Evolutionary conservation across 2,797 vertebrate genomes (phyloP).

Genomic region (Denticeps clupeoides): DNA sequence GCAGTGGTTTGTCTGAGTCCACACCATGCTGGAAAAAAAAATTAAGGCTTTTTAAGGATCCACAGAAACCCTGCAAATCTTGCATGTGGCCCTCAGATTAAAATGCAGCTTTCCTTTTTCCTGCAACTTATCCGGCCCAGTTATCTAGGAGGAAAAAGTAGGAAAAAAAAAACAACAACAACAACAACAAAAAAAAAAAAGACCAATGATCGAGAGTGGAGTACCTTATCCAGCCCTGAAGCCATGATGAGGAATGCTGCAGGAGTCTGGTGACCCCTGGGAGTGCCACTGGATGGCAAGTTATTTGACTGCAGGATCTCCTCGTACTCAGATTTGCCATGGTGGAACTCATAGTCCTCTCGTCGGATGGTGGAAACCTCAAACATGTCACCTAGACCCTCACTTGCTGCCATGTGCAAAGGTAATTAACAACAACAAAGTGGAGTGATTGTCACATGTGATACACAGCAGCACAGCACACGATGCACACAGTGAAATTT

Average conservation of each 20-base stretch:
- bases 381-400: conserved; percentile 60
- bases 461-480: too few relatives aligned
- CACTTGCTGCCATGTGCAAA: conserved; percentile 49
- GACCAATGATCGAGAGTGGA: background rate
- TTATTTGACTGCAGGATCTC: conserved; percentile 69
- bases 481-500: too few relatives aligned
- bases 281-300: conserved; percentile 59
- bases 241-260: conserved; percentile 73
- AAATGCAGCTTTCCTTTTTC: too few relatives aligned
- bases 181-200: too few relatives aligned
- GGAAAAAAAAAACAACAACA: too few relatives aligned
- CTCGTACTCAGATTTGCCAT: conserved; percentile 70
- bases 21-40: conserved; percentile 49
- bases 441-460: too few relatives aligned
- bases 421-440: too few relatives aligned
- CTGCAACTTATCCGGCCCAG: too few relatives aligned
- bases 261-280: conserved; percentile 68
- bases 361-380: conserved; percentile 66
- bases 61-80: background rate
- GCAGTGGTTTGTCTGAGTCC: conserved; percentile 54
- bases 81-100: too few relatives aligned
- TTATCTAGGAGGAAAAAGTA: too few relatives aligned
- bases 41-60: background rate
- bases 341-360: conserved; percentile 71
- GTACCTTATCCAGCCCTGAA: conserved; percentile 67